Conservation (phyloP, 2,888 invertebrate genomes). For the Camptogramma bilineatum region DNA sequence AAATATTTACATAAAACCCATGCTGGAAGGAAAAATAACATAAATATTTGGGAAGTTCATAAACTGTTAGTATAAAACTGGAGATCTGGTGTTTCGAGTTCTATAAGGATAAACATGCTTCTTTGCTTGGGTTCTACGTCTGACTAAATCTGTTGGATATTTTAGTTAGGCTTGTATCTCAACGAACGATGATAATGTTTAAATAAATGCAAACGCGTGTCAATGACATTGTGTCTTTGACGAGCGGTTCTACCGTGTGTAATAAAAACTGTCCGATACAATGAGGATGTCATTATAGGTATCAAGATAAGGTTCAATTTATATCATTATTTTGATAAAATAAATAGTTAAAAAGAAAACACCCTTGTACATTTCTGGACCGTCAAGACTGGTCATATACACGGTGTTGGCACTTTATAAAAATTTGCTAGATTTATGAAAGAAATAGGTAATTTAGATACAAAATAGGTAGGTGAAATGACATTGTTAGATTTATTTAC, state of each 20-base stretch:
- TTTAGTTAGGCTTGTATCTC: slow-evolving; percentile 61
- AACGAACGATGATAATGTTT: slow-evolving; percentile 9
- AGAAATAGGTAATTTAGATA: no score
- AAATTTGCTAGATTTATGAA: no score
- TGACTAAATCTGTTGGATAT: slow-evolving; percentile 37
- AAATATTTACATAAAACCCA: slow-evolving; percentile 81
- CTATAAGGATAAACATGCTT: slow-evolving; percentile 77
- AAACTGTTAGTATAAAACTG: slow-evolving; percentile 81
- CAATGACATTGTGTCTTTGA: background rate
- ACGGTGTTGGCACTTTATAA: no score
- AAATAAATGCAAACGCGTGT: slow-evolving; percentile 44
- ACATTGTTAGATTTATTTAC: no score
- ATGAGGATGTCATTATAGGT: no score
- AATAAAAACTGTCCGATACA: no score
- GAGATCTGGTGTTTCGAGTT: slow-evolving; percentile 76
- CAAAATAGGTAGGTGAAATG: no score
- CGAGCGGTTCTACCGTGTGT: slow-evolving; percentile 1
- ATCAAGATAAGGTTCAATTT: no score
- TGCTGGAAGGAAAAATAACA: slow-evolving; percentile 82
- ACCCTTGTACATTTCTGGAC: no score
- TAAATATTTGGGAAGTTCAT: slow-evolving; percentile 81
- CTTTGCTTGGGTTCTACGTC: slow-evolving; percentile 52
- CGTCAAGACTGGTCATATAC: no score
- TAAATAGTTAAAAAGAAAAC: no score
- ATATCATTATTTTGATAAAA: no score